A percentile compares a stretch with the other conserved stretches of the same genome.
Evolutionary conservation across 2,113 vertebrate genomes (phyloP).

Genomic region (Progne subis): DNA sequence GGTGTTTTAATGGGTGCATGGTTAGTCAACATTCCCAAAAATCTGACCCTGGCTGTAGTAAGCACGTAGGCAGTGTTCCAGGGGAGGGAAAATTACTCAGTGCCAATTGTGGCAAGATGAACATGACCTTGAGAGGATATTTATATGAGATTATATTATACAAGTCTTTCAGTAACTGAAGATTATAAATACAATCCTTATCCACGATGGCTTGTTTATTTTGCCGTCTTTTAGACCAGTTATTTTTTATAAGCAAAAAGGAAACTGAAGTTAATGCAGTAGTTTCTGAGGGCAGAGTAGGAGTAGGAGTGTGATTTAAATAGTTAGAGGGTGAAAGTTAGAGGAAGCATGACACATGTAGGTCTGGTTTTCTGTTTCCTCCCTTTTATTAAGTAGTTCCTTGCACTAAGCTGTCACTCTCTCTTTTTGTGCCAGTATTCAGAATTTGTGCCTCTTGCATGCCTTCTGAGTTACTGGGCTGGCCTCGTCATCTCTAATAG

Average conservation of each 20-base stretch:
- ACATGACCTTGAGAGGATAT: background rate
- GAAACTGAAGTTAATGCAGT: background rate
- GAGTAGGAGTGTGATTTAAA: background rate
- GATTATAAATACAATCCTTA: background rate
- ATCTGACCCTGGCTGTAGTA: background rate
- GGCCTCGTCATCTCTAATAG: background rate
- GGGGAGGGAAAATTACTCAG: background rate
- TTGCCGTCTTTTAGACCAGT: background rate
- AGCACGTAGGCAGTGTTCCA: accelerated
- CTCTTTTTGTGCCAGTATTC: background rate
- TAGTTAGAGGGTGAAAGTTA: background rate
- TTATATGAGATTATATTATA: background rate
- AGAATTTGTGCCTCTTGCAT: background rate
- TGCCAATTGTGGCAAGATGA: background rate
- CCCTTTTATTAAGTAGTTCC: background rate
- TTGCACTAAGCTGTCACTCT: background rate
- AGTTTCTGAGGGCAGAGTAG: background rate
- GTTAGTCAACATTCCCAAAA: background rate
- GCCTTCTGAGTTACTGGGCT: background rate
- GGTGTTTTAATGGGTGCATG: background rate
- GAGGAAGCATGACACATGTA: background rate
- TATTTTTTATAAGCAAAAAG: background rate
- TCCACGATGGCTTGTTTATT: background rate
- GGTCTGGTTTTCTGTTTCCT: background rate
- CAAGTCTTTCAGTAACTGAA: background rate